Conservation (phyloP, 2,113 vertebrate genomes). For the Axis porcinus region DNA sequence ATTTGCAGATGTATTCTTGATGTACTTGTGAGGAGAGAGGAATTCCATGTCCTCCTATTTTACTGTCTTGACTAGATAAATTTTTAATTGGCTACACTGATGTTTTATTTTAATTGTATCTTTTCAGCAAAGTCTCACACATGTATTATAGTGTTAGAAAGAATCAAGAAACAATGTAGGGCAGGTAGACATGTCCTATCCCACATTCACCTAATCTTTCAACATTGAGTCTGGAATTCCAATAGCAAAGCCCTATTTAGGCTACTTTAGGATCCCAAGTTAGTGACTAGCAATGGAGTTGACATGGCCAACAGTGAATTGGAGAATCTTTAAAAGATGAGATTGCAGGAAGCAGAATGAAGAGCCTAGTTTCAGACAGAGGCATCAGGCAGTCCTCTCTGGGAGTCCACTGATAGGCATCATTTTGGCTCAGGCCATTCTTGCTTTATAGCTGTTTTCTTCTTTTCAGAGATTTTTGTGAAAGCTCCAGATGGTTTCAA, state of each 20-base stretch:
- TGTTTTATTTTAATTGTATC: not conserved
- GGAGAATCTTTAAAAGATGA: not conserved
- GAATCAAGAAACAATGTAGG: not conserved
- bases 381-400: not conserved
- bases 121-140: not conserved
- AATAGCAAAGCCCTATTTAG: not conserved
- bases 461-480: not conserved
- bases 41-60: not conserved
- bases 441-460: not conserved
- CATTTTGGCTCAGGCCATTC: not conserved
- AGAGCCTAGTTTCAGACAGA: not conserved
- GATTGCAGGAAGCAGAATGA: not conserved
- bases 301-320: not conserved
- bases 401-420: not conserved
- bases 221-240: not conserved
- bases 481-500: not conserved
- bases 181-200: not conserved
- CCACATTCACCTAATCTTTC: not conserved
- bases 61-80: not conserved
- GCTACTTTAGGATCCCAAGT: not conserved
- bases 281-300: not conserved
- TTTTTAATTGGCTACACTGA: not conserved
- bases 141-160: not conserved
- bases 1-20: not conserved
- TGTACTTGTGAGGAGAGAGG: not conserved